A percentile compares a stretch with the other conserved stretches of the same genome.
These are phyloP conservation scores for Dolichomitus sp. DNA, from an alignment of 2,888 invertebrate species.

Conservation along the genomic window DNA sequence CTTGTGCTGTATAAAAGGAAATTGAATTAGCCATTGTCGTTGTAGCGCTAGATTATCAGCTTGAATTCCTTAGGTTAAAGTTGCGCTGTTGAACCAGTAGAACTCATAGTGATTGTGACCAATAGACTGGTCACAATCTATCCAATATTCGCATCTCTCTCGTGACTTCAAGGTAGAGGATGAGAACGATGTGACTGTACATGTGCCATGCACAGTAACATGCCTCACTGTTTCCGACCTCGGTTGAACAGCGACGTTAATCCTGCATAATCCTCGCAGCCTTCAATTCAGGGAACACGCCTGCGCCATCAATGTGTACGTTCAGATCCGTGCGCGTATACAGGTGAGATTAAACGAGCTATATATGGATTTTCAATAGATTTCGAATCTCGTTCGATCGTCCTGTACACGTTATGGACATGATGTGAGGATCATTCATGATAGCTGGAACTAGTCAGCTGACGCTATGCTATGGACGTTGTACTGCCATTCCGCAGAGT, in stretches of 20 bases:
- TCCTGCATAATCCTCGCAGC: slow-evolving; percentile 61
- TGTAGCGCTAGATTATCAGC: too few species aligned
- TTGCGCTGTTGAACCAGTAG: not conserved
- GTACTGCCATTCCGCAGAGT: not conserved
- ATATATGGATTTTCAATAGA: slow-evolving; percentile 51
- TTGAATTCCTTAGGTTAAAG: not conserved
- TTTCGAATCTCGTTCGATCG: slow-evolving; percentile 31
- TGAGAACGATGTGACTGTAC: slow-evolving; percentile 16
- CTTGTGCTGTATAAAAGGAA: not conserved
- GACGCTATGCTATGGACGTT: not conserved
- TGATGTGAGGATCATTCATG: slow-evolving; percentile 11
- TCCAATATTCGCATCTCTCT: slow-evolving; percentile 12
- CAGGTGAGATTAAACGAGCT: slow-evolving; percentile 47
- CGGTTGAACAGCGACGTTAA: slow-evolving; percentile 45
- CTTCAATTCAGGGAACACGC: slow-evolving; percentile 59
- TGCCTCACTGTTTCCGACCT: slow-evolving; percentile 21
- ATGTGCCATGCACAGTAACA: slow-evolving; percentile 12
- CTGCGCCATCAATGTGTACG: slow-evolving; percentile 17
- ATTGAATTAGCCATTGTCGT: not conserved
- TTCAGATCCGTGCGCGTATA: slow-evolving; percentile 22
- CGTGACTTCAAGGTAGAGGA: not conserved
- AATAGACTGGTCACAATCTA: slow-evolving; percentile 45
- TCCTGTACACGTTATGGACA: slow-evolving; percentile 9
- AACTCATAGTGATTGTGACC: too few species aligned
- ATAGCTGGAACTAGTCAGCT: not conserved